Evolutionary conservation across 2,888 invertebrate species (phyloP).

Genomic region (Sinhomidia bicolor): DNA sequence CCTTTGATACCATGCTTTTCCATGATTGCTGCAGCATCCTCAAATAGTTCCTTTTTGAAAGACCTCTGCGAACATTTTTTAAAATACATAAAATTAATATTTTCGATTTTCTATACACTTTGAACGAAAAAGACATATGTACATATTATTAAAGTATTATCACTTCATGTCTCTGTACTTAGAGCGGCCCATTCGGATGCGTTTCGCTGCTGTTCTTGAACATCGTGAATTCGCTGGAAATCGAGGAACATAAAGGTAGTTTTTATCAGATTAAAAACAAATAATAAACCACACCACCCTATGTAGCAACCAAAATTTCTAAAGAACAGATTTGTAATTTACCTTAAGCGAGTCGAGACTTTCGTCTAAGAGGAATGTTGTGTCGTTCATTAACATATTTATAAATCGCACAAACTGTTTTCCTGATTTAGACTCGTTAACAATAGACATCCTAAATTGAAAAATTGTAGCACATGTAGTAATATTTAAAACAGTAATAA

Average conservation of each 20-base stretch:
- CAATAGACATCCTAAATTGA: slow-evolving; percentile 85
- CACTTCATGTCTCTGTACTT: too few species aligned
- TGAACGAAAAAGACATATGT: too few species aligned
- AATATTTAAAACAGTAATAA: too few species aligned
- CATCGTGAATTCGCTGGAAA: slow-evolving; percentile 85
- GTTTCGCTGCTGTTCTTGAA: slow-evolving; percentile 92
- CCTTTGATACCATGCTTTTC: slow-evolving; percentile 92
- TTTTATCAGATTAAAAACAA: not conserved
- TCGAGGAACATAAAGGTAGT: slow-evolving; percentile 60
- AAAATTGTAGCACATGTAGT: not conserved
- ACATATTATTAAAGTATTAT: too few species aligned
- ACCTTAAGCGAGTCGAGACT: slow-evolving; percentile 92
- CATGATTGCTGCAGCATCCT: slow-evolving; percentile 92
- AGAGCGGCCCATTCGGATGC: slow-evolving; percentile 86
- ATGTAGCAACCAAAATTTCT: too few species aligned
- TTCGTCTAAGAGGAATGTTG: slow-evolving; percentile 97
- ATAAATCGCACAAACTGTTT: slow-evolving; percentile 98
- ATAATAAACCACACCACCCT: too few species aligned
- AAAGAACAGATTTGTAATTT: slow-evolving; percentile 25
- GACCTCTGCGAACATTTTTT: slow-evolving; percentile 87
- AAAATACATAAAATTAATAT: too few species aligned
- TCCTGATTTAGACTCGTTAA: slow-evolving; percentile 93
- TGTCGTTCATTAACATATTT: slow-evolving; percentile 99
- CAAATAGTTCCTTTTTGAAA: slow-evolving; percentile 95
- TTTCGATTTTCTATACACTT: too few species aligned